These are phyloP conservation scores for Smittia sp. DNA, from an alignment of 2,888 invertebrate genomes.

Conservation along the genomic window DNA sequence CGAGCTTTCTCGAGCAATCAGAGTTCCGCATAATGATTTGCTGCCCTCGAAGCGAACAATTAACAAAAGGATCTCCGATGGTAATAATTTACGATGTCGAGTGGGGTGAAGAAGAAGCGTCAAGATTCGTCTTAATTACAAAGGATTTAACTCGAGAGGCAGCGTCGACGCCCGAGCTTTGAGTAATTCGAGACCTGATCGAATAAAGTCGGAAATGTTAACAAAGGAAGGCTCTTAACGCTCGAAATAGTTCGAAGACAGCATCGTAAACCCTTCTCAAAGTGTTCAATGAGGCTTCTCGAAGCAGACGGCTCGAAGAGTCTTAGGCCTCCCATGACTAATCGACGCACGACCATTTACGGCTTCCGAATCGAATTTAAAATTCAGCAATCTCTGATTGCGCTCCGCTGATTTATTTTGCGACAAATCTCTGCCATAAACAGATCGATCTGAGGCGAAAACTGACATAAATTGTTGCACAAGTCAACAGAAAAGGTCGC, in stretches of 20 bases:
- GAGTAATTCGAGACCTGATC: not conserved
- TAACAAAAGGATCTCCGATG: not conserved
- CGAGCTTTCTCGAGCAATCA: not conserved
- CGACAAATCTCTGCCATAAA: not conserved
- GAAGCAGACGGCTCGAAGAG: not conserved
- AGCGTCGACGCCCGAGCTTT: not conserved
- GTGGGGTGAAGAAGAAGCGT: not conserved
- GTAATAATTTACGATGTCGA: not conserved
- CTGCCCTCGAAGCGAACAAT: not conserved
- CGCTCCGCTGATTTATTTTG: not conserved
- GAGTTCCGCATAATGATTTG: not conserved
- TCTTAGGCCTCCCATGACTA: not conserved
- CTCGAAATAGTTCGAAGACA: not conserved
- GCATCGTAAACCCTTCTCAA: not conserved
- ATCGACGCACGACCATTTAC: not conserved
- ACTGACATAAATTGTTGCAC: slow-evolving; percentile 1
- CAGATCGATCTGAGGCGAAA: not conserved
- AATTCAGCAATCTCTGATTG: not conserved
- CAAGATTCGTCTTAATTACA: slow-evolving; percentile 1
- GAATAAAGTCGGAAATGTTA: not conserved
- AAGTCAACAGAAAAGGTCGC: slow-evolving; percentile 32
- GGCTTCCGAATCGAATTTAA: not conserved
- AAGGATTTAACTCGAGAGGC: not conserved
- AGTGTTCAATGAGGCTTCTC: not conserved
- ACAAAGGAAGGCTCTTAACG: not conserved